Base-by-base conservation (phyloP, 2,797 vertebrate genomes). In the Sardinella longiceps region DNA sequence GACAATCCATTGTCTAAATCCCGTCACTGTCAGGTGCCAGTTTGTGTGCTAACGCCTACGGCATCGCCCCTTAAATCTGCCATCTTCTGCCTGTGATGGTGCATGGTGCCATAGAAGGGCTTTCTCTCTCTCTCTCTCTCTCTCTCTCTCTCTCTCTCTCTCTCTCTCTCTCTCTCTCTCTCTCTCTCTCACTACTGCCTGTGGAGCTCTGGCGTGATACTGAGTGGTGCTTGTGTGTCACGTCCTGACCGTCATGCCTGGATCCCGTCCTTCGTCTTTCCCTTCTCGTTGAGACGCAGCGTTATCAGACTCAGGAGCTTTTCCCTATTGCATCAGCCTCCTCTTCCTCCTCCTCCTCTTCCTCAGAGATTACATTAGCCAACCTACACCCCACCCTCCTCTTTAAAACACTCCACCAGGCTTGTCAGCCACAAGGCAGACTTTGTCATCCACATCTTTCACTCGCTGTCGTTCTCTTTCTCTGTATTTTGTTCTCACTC, bases 181-280 rank as follows among this genome's bases (percentile, higher is more conserved):
- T n/a, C n/a, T n/a, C n/a, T n/a, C n/a, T n/a, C n/a, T n/a, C n/a
- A n/a, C n/a, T n/a, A n/a, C 63, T 60, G 28, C 2, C 28, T 10
- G 63, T 14, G 25, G 30, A 70, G 63, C 30, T 11, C 2, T 30
- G 63, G 23, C n/a, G 7, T 70, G 63, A 70, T 70, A 30, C 33
- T 0, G 28, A 30, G 63, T 14, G 14, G 28, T 30, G 30, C 28
- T 33, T 25, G 11, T 12, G 50, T n/a, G n/a, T 45, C 25, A 43
- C 53, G 53, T 15, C 48, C 45, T 85, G 81, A 85, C 84, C 70
- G 84, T 85, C 86, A 85, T n/a, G 39, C 53, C 9, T 85, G 80
- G 66, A 53, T 28, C 33, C 0, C 28, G 86, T 60, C 56, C 70
- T 82, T 20, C 83, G 58, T 81, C n/a, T 48, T 18, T 2, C 28